These are phyloP conservation scores for Agrotis clavis DNA, from an alignment of 2,888 invertebrate species.

Conservation along the genomic window DNA sequence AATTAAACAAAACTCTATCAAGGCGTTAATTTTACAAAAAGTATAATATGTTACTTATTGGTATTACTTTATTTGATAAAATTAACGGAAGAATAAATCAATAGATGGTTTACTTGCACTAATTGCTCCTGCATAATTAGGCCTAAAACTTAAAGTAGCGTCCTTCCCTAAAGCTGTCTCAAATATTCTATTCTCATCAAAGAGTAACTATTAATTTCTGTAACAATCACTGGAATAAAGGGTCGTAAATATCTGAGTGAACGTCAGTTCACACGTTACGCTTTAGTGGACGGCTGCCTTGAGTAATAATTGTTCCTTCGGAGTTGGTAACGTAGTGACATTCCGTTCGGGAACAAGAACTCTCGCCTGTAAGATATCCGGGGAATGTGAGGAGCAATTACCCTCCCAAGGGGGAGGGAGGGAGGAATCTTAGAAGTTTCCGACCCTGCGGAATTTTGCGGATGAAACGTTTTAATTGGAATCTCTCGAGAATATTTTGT, in stretches of 20 bases:
- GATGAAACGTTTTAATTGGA: constrained; percentile 90
- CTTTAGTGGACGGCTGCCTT: constrained; percentile 49
- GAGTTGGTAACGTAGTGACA: constrained; percentile 63
- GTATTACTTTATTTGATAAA: constrained; percentile 27
- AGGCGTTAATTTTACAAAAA: constrained; percentile 39
- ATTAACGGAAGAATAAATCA: constrained; percentile 35
- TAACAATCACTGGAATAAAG: constrained; percentile 15
- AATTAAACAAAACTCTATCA: constrained; percentile 38
- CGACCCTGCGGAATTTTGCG: constrained; percentile 87
- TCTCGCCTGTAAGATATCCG: constrained; percentile 79
- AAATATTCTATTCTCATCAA: neutral
- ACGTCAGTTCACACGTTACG: constrained; percentile 52
- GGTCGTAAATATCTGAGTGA: constrained; percentile 19
- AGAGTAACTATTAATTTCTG: constrained; percentile 16
- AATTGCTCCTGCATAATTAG: constrained; percentile 37
- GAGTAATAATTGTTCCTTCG: constrained; percentile 60
- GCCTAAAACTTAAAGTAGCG: constrained; percentile 28
- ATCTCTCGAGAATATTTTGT: constrained; percentile 88
- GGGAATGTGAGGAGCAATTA: constrained; percentile 83
- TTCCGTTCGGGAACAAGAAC: constrained; percentile 75
- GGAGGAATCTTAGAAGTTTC: constrained; percentile 83
- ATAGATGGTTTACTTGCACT: constrained; percentile 1
- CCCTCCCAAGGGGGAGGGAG: constrained; percentile 65
- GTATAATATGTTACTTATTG: constrained; percentile 37
- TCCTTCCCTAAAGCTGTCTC: constrained; percentile 12